A percentile compares a stretch with the other conserved stretches of the same genome.
These are phyloP conservation scores for Phaetusa simplex DNA, from an alignment of 2,113 vertebrate species.

Conservation along the genomic window DNA sequence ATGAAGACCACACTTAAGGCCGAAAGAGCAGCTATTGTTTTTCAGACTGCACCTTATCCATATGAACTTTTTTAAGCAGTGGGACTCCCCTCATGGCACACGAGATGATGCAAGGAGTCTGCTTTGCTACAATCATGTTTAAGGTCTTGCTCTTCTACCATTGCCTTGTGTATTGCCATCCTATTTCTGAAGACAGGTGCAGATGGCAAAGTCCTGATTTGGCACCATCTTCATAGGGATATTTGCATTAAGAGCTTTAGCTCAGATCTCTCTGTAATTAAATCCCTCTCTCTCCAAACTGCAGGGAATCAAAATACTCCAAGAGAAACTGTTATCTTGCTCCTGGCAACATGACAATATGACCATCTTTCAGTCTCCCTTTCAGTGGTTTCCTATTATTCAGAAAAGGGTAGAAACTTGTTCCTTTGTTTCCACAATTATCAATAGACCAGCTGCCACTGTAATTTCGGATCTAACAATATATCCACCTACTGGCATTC, in stretches of 20 bases:
- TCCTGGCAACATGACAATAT: neutral
- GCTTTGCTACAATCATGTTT: neutral
- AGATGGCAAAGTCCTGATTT: neutral
- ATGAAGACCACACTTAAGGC: neutral
- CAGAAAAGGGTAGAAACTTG: neutral
- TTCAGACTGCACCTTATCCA: neutral
- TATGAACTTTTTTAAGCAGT: neutral
- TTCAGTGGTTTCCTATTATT: neutral
- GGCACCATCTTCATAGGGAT: neutral
- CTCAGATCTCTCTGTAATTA: neutral
- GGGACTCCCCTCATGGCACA: no score
- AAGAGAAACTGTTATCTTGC: neutral
- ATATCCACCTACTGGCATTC: neutral
- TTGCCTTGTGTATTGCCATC: neutral
- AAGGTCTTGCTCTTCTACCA: neutral
- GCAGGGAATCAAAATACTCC: neutral
- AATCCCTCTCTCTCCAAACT: neutral
- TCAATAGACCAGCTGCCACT: neutral
- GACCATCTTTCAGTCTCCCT: neutral
- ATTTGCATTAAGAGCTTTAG: neutral
- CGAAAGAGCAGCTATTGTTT: neutral
- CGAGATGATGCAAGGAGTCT: neutral
- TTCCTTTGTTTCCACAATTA: neutral
- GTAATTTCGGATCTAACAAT: neutral
- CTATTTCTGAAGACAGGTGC: neutral